phyloP scores from a whole-genome alignment of 1,140 invertebrate genomes.

The Probaryconus sp. region DNA sequence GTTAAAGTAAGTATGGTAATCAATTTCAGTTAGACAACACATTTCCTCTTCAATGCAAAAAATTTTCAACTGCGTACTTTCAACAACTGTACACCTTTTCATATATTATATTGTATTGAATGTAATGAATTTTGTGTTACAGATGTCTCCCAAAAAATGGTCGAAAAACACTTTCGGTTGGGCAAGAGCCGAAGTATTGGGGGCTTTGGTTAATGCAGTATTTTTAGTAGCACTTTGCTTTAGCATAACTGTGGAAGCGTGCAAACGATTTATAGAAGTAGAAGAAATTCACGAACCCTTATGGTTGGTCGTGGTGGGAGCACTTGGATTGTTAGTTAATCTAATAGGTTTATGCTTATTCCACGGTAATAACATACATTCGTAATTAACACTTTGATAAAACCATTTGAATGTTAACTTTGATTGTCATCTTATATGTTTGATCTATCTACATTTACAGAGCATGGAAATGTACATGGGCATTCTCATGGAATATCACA shows the following conservation, averaged over 20 bases:
- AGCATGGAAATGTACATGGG: conserved; percentile 86
- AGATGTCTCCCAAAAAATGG: conserved; percentile 98
- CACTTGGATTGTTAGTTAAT: conserved; percentile 89
- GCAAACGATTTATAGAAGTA: conserved; percentile 91
- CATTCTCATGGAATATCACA: conserved; percentile 84
- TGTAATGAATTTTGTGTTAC: no score
- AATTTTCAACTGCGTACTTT: no score
- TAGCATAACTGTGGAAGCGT: conserved; percentile 93
- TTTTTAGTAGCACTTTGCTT: conserved; percentile 96
- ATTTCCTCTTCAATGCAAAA: no score
- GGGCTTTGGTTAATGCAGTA: conserved; percentile 94
- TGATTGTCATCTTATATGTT: conserved; percentile 7
- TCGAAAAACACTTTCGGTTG: conserved; percentile 97
- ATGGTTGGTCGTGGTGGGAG: conserved; percentile 87
- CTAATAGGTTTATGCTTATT: conserved; percentile 89
- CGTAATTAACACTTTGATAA: conserved; percentile 2
- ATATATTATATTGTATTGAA: no score
- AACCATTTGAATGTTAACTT: background rate
- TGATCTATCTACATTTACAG: conserved; percentile 76
- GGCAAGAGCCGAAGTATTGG: conserved; percentile 95
- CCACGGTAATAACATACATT: conserved; percentile 81
- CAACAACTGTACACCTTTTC: no score
- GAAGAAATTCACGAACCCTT: conserved; percentile 89
- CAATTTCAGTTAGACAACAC: no score
- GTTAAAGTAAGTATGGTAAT: conserved; percentile 84